Evolutionary conservation across 2,888 invertebrate species (phyloP), one percentile per base, ranked within the genome.

Genomic region (Steinernema hermaphroditum): DNA sequence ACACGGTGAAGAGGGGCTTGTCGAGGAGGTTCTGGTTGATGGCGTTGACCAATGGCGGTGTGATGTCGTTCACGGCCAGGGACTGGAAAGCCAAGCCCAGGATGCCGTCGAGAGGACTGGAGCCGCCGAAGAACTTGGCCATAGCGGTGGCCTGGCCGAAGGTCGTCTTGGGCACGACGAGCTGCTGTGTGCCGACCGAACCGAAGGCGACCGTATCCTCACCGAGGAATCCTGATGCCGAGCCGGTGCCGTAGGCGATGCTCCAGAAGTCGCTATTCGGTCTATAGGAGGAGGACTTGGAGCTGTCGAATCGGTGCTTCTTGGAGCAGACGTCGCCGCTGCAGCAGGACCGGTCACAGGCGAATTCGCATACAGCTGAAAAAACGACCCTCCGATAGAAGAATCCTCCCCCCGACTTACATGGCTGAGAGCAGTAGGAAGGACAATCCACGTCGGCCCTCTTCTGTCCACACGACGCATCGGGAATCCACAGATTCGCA

Each of bases 41-140:
- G 93, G 97, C 93, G 87, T 92, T 92, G 88, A 96, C 92, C 88
- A 97, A 95, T 70, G 94, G 93, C 0, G 97, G 95, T 68, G 90
- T 89, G 69, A 96, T 95, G 74, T 92, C 91, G 89, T 96, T 94
- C 75, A 96, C 95, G 0, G 96, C 90, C 86, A 98, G 96, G 32
- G 91, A 91, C 81, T 90, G 90, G 88, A 93, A 97, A 0, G 91
- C 96, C 91, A 97, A 91, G 76, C 97, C 97, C 74, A 82, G 81
- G 74, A 82, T 82, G 41, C 41, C 69, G 2, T n/a, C 0, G n/a
- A 24, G 8, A 12, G 37, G 37, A 12, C 37, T 37, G 19, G 2
- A 2, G 37, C 19, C 41, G 37, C 34, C 71, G 41, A 74, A 75
- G 54, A 57, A 34, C 1, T 50, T 41, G 1, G 73, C 70, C 27